A percentile compares a stretch with the other conserved stretches of the same genome.
phyloP scores from a whole-genome alignment of 2,888 invertebrate genomes.

The Tanytarsus gracilentus region DNA sequence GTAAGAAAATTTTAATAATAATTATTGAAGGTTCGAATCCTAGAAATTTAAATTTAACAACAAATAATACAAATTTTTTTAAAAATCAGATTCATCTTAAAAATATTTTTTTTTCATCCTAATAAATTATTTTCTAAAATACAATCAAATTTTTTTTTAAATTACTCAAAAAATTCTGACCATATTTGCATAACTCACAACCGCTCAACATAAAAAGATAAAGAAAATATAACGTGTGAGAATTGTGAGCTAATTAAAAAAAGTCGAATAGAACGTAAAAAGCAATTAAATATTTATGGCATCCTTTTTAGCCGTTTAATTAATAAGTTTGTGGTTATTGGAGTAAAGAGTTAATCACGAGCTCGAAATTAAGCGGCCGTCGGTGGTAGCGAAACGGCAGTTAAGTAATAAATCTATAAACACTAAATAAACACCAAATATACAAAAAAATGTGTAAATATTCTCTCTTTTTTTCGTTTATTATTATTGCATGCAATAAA shows the following conservation, averaged over 20 bases:
- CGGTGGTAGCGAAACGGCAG: slow-evolving; percentile 1
- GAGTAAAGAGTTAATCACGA: not conserved
- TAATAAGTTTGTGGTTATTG: not conserved
- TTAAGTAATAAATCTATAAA: slow-evolving; percentile 23
- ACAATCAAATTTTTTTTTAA: no score
- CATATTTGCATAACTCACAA: no score
- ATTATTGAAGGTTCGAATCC: no score
- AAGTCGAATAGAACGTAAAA: no score
- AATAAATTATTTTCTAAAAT: no score
- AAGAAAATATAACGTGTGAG: not conserved
- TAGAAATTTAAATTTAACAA: no score
- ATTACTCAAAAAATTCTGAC: no score
- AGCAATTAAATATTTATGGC: slow-evolving; percentile 3
- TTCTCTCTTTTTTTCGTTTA: slow-evolving; percentile 6
- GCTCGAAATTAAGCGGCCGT: not conserved
- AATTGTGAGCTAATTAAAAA: slow-evolving; percentile 3
- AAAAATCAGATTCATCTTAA: no score
- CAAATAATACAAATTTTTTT: no score
- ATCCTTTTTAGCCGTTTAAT: slow-evolving; percentile 6
- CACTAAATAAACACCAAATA: slow-evolving; percentile 18
- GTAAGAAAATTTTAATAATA: no score
- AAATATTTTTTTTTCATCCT: no score
- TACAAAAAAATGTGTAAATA: slow-evolving; percentile 11
- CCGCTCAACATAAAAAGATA: slow-evolving; percentile 5
- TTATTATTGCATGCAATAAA: slow-evolving; percentile 24